Percentiles rank a stretch among this genome's conserved stretches.
These are phyloP conservation scores for Chrysolina oricalcia DNA, from an alignment of 2,888 invertebrate species.

Conservation along the genomic window DNA sequence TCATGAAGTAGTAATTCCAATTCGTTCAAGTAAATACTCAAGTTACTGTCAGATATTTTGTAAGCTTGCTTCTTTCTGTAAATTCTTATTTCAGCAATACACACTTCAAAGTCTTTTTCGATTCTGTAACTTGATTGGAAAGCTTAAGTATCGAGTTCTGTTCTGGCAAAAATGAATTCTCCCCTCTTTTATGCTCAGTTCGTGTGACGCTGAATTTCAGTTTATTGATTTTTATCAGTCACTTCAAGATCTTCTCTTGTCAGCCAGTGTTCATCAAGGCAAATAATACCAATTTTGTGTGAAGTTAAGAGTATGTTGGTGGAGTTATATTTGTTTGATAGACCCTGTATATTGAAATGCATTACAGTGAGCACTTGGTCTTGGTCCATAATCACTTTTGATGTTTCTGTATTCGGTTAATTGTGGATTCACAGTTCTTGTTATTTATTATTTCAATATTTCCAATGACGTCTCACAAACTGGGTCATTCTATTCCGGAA, in stretches of 20 bases:
- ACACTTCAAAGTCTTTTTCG: conserved; percentile 15
- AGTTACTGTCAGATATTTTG: conserved; percentile 21
- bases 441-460: conserved; percentile 4
- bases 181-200: conserved; percentile 18
- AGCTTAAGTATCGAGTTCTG: conserved; percentile 7
- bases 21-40: too few species aligned
- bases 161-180: conserved; percentile 24
- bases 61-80: neutral
- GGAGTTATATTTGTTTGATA: neutral
- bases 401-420: conserved; percentile 16
- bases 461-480: too few species aligned
- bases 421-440: conserved; percentile 10
- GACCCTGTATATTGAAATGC: neutral
- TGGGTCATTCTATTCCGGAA: too few species aligned
- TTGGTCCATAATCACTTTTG: conserved; percentile 1
- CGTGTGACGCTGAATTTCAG: conserved; percentile 4
- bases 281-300: too few species aligned
- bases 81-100: conserved; percentile 2
- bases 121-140: conserved; percentile 22
- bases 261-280: conserved; percentile 1
- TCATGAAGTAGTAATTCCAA: too few species aligned
- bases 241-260: neutral
- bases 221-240: conserved; percentile 6
- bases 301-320: too few species aligned
- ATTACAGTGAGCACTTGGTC: neutral